Conservation (phyloP, 2,113 vertebrate genomes). For the Zosterops japonicus region DNA sequence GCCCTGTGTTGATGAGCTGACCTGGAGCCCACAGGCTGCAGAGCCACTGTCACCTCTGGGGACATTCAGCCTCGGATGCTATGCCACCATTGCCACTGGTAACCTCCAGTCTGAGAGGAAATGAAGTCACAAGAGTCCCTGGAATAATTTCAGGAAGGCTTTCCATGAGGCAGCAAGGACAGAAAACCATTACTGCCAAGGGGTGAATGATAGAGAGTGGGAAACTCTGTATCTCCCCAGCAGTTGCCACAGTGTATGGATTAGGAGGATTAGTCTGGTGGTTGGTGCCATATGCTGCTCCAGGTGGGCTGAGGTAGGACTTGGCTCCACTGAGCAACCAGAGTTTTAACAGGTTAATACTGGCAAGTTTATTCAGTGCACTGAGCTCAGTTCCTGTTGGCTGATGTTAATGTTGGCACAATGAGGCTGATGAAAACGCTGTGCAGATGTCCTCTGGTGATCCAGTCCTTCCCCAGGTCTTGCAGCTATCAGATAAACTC, state of each 20-base stretch:
- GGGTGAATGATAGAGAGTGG: background rate
- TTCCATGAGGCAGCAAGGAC: background rate
- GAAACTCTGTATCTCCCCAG: background rate
- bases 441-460: constrained; percentile 65
- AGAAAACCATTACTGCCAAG: background rate
- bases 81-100: background rate
- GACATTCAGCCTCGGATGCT: fast-evolving
- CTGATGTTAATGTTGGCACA: constrained; percentile 64
- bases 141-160: constrained; percentile 14
- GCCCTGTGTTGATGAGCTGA: background rate
- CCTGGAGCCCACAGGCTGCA: background rate
- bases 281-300: background rate
- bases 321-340: background rate
- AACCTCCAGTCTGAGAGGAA: background rate
- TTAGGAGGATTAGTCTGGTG: background rate
- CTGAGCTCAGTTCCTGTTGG: constrained; percentile 69
- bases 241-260: background rate
- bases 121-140: background rate
- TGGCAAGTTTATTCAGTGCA: constrained; percentile 21
- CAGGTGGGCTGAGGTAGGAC: constrained; percentile 19
- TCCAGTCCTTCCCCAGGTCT: constrained; percentile 43
- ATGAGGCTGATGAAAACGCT: constrained; percentile 51
- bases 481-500: constrained; percentile 47
- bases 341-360: constrained; percentile 56
- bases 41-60: background rate